Conservation (phyloP, 2,888 invertebrate genomes). For the Calliopum simillimum region DNA sequence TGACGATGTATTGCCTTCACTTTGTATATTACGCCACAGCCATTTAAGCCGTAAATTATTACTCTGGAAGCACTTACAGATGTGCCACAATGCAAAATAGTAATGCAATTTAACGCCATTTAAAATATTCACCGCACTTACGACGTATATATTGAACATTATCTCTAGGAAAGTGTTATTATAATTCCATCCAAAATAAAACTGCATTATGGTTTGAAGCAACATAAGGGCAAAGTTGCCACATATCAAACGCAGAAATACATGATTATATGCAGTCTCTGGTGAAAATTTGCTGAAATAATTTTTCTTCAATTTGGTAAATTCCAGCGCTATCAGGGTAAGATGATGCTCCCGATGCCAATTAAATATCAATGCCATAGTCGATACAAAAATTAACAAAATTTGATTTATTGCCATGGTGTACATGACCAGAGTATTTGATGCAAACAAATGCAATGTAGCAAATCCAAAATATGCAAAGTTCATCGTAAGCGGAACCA, state of each 20-base stretch:
- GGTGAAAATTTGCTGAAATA: neutral
- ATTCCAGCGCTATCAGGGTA: neutral
- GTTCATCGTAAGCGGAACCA: neutral
- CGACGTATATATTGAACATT: neutral
- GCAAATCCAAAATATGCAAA: too few relatives aligned
- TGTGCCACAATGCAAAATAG: conserved; percentile 2
- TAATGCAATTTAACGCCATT: neutral
- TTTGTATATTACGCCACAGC: too few relatives aligned
- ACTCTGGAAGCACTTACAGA: neutral
- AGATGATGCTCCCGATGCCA: neutral
- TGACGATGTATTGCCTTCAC: too few relatives aligned
- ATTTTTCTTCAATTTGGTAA: neutral
- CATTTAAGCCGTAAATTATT: neutral
- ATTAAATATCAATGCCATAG: neutral
- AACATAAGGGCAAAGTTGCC: neutral
- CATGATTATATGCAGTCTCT: neutral
- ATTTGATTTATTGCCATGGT: neutral
- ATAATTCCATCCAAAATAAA: neutral
- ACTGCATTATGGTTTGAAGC: neutral
- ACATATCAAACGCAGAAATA: neutral
- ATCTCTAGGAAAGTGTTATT: neutral
- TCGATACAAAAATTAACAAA: neutral
- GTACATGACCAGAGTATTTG: neutral
- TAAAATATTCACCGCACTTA: neutral
- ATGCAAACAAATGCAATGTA: neutral